Conservation (phyloP, 2,113 vertebrate species). For the Grus americana region DNA sequence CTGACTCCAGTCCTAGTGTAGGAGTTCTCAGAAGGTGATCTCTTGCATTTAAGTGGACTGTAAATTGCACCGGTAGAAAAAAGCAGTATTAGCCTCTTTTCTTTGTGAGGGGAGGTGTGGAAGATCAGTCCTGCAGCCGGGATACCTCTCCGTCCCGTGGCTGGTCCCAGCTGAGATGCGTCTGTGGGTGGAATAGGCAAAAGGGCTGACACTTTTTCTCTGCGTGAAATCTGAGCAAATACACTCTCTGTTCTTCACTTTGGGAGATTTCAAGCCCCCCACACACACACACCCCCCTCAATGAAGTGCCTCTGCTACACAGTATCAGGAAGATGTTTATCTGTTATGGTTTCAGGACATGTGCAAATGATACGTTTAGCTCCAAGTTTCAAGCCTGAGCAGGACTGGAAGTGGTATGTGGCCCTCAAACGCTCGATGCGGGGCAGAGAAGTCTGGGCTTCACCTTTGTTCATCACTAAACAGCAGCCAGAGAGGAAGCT, state of each 20-base stretch:
- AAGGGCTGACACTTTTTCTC: neutral
- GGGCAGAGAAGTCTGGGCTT: neutral
- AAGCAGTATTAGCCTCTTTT: neutral
- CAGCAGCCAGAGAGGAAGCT: neutral
- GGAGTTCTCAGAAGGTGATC: neutral
- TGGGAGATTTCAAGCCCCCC: neutral
- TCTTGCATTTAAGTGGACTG: neutral
- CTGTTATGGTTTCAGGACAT: neutral
- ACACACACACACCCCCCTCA: too few species aligned
- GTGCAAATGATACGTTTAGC: neutral
- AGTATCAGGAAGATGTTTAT: slow-evolving; percentile 27
- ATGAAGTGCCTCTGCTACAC: neutral
- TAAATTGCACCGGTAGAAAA: neutral
- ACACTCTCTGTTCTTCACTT: neutral
- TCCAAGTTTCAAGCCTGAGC: slow-evolving; percentile 41
- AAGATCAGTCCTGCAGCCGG: neutral
- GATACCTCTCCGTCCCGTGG: neutral
- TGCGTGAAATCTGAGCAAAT: neutral
- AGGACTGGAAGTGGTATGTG: neutral
- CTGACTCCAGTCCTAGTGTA: neutral
- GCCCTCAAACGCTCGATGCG: neutral
- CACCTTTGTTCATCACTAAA: neutral
- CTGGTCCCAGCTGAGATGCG: neutral
- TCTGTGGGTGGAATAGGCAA: neutral
- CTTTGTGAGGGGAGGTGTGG: neutral